Percentiles rank a stretch among this genome's conserved stretches.
Conservation (phyloP, 2,113 vertebrate species). For the human region DNA sequence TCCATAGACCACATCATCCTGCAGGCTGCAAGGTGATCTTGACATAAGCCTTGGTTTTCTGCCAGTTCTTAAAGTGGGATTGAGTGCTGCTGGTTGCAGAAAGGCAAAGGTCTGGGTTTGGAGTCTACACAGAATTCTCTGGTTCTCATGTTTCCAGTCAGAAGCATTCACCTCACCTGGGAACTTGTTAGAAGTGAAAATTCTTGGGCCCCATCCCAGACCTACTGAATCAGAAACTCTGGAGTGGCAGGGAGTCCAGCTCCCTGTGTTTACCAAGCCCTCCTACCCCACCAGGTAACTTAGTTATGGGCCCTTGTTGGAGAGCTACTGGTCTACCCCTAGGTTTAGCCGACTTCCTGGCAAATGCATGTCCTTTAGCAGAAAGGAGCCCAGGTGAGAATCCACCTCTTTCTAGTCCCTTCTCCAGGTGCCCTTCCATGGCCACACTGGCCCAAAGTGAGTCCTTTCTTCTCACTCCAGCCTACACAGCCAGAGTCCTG, state of each 20-base stretch:
- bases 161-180: not conserved
- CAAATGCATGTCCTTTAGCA: not conserved
- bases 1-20: not conserved
- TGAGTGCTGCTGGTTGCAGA: not conserved
- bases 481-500: not conserved
- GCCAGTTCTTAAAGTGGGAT: not conserved
- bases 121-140: not conserved
- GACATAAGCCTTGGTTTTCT: not conserved
- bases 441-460: not conserved
- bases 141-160: not conserved
- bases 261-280: not conserved
- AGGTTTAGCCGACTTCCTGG: not conserved
- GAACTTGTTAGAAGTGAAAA: not conserved
- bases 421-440: not conserved
- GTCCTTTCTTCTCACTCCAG: not conserved
- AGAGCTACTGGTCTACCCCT: not conserved
- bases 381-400: not conserved
- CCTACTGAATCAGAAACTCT: not conserved
- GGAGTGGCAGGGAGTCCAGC: too few relatives aligned
- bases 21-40: not conserved
- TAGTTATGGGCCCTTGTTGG: not conserved
- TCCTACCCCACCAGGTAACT: too few relatives aligned
- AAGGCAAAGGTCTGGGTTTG: not conserved
- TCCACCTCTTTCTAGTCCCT: not conserved
- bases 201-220: not conserved